These are phyloP conservation scores for Erpobdella octoculata DNA, from an alignment of 2,888 invertebrate species.

Conservation along the genomic window DNA sequence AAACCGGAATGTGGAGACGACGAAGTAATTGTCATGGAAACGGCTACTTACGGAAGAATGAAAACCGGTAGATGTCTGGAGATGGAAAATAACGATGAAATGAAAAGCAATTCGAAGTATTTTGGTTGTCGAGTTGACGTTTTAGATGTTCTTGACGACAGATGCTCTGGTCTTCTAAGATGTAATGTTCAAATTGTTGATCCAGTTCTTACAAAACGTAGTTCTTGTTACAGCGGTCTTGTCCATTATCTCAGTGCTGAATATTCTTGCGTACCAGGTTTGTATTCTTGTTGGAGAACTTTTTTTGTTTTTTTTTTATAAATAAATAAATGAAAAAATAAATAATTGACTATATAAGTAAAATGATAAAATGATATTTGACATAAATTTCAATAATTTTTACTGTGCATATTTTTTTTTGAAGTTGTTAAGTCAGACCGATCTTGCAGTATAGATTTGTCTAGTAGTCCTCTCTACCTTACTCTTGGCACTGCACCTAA, in stretches of 20 bases:
- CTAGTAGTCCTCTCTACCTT: background rate
- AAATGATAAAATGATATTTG: too few relatives aligned
- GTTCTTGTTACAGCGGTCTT: conserved; percentile 16
- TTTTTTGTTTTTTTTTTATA: too few relatives aligned
- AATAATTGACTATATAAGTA: too few relatives aligned
- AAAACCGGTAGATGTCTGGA: conserved; percentile 19
- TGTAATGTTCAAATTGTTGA: conserved; percentile 17
- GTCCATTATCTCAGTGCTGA: conserved; percentile 13
- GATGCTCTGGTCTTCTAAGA: conserved; percentile 19
- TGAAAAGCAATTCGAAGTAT: background rate
- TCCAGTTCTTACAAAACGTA: background rate
- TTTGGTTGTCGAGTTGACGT: conserved; percentile 23
- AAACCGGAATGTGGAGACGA: conserved; percentile 10
- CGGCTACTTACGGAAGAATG: conserved; percentile 29
- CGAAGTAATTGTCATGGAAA: conserved; percentile 25
- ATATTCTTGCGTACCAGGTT: conserved; percentile 19
- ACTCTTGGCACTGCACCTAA: background rate
- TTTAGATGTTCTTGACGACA: conserved; percentile 3
- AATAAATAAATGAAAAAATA: too few relatives aligned
- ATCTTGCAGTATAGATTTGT: background rate
- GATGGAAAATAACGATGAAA: conserved; percentile 10
- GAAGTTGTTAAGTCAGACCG: background rate
- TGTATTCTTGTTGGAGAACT: too few relatives aligned
- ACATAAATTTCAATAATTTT: too few relatives aligned
- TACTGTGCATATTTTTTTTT: too few relatives aligned